Evolutionary conservation across 2,113 vertebrate genomes (phyloP), one percentile per base, ranked within the genome.

Genomic region (Oncorhynchus nerka): DNA sequence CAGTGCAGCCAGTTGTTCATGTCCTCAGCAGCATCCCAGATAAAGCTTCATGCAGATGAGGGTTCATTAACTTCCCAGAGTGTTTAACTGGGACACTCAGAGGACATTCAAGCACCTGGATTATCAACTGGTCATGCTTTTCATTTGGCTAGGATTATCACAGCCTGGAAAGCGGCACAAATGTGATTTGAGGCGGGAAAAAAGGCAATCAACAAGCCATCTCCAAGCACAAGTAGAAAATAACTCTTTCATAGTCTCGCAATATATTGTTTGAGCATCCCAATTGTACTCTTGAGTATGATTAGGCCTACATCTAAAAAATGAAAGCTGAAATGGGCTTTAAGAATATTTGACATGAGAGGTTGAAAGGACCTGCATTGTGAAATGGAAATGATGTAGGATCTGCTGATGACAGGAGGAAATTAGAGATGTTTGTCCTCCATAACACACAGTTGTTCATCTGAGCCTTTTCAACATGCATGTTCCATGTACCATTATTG

Each of bases 71-170:
- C 84, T 80, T 72, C 82, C 61, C 81, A 88, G 88, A 91, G 88
- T 90, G 86, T 89, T 89, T 86, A 89, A 91, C 79, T 80, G 77
- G 88, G 83, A 88, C 88, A 88, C 88, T 84, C 70, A 69, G 84
- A 87, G 84, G 90, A 86, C 71, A 71, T 82, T 86, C 83, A 88
- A 83, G 83, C 86, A 88, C 84, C 84, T 89, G 87, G 89, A 92
- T 92, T 91, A 91, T 83, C 81, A 84, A 84, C 85, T 83, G 86
- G 82, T 79, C 86, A 86, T 90, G 89, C 87, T 90, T 90, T 89
- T 81, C 86, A 92, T 91, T 90, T 89, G 86, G 82, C 79, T 80
- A 85, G 88, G 88, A 90, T 90, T 90, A 92, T 87, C 83, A 45
- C 39, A 19, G 51, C 16, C 51, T 55, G 51, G 51, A 19, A 55